phyloP scores from a whole-genome alignment of 2,797 vertebrate genomes.

The Notoglanidium macrostoma region DNA sequence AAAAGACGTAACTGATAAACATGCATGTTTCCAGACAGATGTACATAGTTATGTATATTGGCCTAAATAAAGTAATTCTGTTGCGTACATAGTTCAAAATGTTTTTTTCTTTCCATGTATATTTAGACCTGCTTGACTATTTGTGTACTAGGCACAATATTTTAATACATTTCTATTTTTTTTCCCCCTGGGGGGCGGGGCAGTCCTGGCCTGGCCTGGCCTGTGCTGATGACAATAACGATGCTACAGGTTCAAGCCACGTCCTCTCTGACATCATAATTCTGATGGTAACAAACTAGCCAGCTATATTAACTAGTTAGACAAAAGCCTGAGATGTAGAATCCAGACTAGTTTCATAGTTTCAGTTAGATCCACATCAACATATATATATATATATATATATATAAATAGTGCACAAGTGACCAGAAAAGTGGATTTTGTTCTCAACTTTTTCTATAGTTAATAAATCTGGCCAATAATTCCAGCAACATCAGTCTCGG shows the following conservation, averaged over 20 bases:
- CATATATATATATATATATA: not conserved
- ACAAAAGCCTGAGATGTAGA: not conserved
- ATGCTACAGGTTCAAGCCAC: not conserved
- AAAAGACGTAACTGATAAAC: too few relatives aligned
- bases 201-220: too few relatives aligned
- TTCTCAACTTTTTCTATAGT: not conserved
- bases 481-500: not conserved
- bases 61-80: too few relatives aligned
- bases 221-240: not conserved
- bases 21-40: too few relatives aligned
- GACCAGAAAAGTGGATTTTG: not conserved
- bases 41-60: too few relatives aligned
- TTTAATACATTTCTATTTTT: too few relatives aligned
- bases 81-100: too few relatives aligned
- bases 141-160: too few relatives aligned
- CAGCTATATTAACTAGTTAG: not conserved
- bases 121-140: too few relatives aligned
- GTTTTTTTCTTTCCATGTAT: too few relatives aligned
- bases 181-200: too few relatives aligned
- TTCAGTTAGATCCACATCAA: not conserved
- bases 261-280: not conserved
- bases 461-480: not conserved
- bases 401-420: not conserved
- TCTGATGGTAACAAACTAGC: not conserved
- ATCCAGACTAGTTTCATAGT: not conserved